Conservation (phyloP, 2,797 vertebrate species). For the Urophycis tenuis region DNA sequence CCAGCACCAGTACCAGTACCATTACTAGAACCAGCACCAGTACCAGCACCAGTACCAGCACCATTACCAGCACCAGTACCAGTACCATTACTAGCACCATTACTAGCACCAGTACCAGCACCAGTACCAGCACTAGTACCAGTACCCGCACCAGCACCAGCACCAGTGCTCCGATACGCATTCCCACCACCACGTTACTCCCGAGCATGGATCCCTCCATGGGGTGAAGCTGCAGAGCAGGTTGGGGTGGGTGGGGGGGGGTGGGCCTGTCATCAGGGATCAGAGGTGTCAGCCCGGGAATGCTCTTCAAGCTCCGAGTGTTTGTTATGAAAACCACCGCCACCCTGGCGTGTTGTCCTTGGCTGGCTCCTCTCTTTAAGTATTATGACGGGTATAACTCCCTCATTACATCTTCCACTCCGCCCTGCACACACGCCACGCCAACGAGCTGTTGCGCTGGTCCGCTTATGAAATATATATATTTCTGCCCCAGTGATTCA, state of each 20-base stretch:
- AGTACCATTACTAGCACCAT: too few species aligned
- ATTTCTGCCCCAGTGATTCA: neutral
- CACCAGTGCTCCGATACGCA: too few species aligned
- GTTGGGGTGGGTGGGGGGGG: slow-evolving; percentile 53
- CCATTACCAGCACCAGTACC: too few species aligned
- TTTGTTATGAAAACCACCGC: slow-evolving; percentile 40
- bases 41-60: too few species aligned
- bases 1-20: too few species aligned
- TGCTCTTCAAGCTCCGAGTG: slow-evolving; percentile 50
- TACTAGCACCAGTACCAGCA: too few species aligned
- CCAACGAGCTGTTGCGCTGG: too few species aligned
- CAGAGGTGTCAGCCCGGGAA: slow-evolving; percentile 49
- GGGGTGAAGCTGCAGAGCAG: slow-evolving; percentile 31
- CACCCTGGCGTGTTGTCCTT: slow-evolving; percentile 23
- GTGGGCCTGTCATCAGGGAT: slow-evolving; percentile 49
- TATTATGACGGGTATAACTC: slow-evolving; percentile 26
- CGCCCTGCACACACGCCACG: too few species aligned
- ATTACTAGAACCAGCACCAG: too few species aligned
- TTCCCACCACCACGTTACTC: too few species aligned
- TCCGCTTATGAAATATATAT: neutral
- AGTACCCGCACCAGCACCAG: too few species aligned
- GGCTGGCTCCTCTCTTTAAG: slow-evolving; percentile 30
- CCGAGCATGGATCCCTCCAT: neutral
- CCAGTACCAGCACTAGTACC: too few species aligned
- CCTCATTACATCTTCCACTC: slow-evolving; percentile 39